Base-by-base conservation (phyloP, 2,797 vertebrate species). In the Artibeus jamaicensis region DNA sequence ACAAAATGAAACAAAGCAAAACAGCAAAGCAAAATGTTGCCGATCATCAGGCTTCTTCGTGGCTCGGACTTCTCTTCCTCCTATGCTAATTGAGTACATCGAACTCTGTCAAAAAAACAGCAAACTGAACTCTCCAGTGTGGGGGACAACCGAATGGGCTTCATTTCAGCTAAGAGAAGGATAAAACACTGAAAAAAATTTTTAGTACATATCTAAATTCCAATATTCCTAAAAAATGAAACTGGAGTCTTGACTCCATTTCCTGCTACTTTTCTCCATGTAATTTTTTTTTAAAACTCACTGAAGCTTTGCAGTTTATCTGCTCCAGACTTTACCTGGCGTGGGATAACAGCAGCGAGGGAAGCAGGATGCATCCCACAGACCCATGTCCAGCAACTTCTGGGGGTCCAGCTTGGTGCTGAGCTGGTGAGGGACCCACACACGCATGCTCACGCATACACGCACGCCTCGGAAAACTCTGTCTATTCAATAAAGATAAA, bases 391-490 rank as follows among this genome's bases (percentile, higher is more conserved):
- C 79, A 6, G 44, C 32, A 16, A 5, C 12, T n/a, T 55, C 71
- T 2, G 39, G 42, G 14, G 2, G 46, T n/a, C 39, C 1, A 0
- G 55, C 22, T 2, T 2, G 37, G 71, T 18, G 29, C 3, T 8
- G 29, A 22, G 34, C 55, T 55, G 3, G 5, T 2, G 70, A 86
- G 50, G 39, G 10, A 37, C 55, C 19, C 2, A 16, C 34, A 50
- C 42, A 26, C 0, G 1, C 9, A 34, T 39, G 9, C 53, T 18
- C 34, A 21, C 39, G 21, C 21, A 32, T 19, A 22, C 42, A 46
- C 4, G 5, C 12, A 1, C 0, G 1, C 14, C 19, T 46, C 48
- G n/a, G 34, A n/a, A 39, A 48, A 37, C 53, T 78, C 50, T 7
- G 7, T 37, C 77, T 15, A 39, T 0, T 14, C 59, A 32, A 42